These are phyloP conservation scores for Ametastegia equiseti DNA, from an alignment of 2,888 invertebrate species.

Conservation along the genomic window DNA sequence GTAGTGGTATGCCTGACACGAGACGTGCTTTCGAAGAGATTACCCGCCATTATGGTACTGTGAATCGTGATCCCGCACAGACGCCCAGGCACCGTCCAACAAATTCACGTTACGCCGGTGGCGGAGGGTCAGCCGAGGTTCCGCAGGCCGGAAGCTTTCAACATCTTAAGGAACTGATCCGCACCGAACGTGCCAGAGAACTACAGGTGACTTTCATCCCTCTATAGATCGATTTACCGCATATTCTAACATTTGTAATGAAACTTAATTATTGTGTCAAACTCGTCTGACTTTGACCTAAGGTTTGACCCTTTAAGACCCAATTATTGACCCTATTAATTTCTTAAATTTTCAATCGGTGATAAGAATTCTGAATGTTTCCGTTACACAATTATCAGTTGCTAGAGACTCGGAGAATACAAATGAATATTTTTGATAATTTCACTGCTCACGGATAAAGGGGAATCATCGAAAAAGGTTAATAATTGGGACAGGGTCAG, in stretches of 20 bases:
- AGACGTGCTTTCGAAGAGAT: slow-evolving; percentile 77
- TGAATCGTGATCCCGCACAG: slow-evolving; percentile 77
- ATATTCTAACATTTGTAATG: not conserved
- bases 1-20: slow-evolving; percentile 74
- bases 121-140: slow-evolving; percentile 60
- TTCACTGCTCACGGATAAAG: no score
- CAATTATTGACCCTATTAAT: no score
- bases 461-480: no score
- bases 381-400: no score
- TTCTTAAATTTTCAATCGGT: no score
- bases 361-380: no score
- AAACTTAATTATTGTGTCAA: no score
- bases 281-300: no score
- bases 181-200: slow-evolving; percentile 87
- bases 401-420: no score
- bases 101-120: slow-evolving; percentile 60
- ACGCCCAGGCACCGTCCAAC: slow-evolving; percentile 75
- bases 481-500: no score
- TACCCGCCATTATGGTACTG: slow-evolving; percentile 77
- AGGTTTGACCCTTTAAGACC: no score
- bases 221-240: not conserved
- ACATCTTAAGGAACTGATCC: slow-evolving; percentile 87
- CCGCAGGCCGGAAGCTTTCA: slow-evolving; percentile 81
- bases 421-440: no score
- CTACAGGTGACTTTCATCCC: slow-evolving; percentile 72